Conservation (phyloP, 2,113 vertebrate species). For the Heterotis niloticus region DNA sequence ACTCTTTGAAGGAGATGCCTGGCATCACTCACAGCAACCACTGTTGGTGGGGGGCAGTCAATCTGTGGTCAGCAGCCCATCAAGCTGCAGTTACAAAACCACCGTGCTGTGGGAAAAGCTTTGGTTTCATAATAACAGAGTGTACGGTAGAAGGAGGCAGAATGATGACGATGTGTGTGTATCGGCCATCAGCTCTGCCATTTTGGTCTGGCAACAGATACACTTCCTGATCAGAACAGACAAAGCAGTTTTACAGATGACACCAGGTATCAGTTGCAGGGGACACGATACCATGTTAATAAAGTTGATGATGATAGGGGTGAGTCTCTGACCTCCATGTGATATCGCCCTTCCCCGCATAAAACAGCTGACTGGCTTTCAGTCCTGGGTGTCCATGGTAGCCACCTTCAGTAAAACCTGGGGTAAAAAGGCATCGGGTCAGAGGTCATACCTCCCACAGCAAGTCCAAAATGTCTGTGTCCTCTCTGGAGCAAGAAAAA, state of each 20-base stretch:
- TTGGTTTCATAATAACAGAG: too few species aligned
- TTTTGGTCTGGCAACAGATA: background rate
- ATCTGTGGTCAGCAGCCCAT: background rate
- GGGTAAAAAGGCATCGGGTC: constrained; percentile 33
- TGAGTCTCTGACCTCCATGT: background rate
- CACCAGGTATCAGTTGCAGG: background rate
- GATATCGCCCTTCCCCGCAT: background rate
- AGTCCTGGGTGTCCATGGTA: background rate
- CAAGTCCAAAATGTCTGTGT: constrained; percentile 30
- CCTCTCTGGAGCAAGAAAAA: constrained; percentile 28
- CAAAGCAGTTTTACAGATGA: background rate
- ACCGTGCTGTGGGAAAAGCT: background rate
- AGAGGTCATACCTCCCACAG: constrained; percentile 44
- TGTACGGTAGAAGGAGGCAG: too few species aligned
- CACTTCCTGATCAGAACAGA: background rate
- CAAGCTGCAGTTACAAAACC: background rate
- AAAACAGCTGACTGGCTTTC: background rate
- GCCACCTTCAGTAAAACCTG: constrained; percentile 15
- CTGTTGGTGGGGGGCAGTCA: background rate
- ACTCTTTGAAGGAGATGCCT: background rate
- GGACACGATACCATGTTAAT: background rate
- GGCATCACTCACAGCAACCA: background rate
- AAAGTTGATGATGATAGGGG: background rate
- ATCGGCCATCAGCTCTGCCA: background rate
- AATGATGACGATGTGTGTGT: background rate